Evolutionary conservation across 2,797 vertebrate species (phyloP).

Genomic region (Bradypus variegatus): DNA sequence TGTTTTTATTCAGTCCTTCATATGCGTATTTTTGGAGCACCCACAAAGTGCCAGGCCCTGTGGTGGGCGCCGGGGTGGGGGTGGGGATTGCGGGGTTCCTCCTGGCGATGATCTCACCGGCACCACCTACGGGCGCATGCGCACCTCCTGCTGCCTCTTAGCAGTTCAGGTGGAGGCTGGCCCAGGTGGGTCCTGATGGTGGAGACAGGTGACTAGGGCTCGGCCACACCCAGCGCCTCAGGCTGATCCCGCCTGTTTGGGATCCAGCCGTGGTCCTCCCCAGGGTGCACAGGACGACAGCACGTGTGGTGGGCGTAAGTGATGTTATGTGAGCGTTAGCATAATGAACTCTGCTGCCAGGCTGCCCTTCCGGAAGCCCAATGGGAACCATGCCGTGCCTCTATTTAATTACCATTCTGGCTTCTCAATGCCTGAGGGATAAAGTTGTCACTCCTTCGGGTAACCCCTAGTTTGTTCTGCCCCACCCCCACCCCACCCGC

Average conservation of each 20-base stretch:
- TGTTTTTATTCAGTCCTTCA: background rate
- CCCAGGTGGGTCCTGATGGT: background rate
- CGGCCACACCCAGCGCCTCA: background rate
- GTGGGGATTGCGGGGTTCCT: background rate
- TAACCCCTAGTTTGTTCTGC: background rate
- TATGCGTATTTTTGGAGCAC: background rate
- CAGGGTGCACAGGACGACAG: background rate
- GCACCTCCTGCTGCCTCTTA: background rate
- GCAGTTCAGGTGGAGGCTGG: too few species aligned
- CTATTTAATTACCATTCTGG: background rate
- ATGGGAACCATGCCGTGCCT: background rate
- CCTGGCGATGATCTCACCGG: background rate
- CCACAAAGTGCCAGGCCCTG: background rate
- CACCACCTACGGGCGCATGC: accelerated
- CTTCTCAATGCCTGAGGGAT: background rate
- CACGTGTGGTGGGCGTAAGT: too few species aligned
- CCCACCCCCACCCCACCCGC: background rate
- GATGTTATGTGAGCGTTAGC: background rate
- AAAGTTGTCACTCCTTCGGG: background rate
- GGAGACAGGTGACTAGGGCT: background rate
- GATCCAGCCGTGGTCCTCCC: background rate
- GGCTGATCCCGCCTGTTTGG: background rate
- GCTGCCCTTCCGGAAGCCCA: background rate
- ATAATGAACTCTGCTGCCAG: background rate
- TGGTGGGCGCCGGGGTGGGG: background rate